These are phyloP conservation scores for Drosophila stalkeri DNA, from an alignment of 2,888 invertebrate genomes.

Conservation along the genomic window DNA sequence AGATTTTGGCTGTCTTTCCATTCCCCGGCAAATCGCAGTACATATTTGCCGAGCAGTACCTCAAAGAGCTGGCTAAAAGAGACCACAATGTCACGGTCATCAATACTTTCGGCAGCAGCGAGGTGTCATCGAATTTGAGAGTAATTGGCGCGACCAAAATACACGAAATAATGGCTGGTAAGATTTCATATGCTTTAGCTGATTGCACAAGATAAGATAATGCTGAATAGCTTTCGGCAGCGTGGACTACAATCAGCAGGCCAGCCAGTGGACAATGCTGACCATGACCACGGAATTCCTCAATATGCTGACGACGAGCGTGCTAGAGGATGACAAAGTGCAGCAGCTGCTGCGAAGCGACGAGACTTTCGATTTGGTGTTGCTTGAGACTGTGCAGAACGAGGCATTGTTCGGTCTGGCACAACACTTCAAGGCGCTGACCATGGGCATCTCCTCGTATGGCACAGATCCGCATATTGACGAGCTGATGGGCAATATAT, in stretches of 20 bases:
- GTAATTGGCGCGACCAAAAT: conserved; percentile 70
- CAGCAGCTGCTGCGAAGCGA: conserved; percentile 70
- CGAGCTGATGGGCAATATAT: conserved; percentile 77
- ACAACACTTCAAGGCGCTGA: conserved; percentile 75
- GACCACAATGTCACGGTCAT: conserved; percentile 84
- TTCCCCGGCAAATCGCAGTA: conserved; percentile 80
- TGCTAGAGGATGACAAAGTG: conserved; percentile 61
- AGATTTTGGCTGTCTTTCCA: conserved; percentile 73
- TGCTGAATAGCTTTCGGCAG: conserved; percentile 39
- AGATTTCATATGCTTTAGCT: background rate
- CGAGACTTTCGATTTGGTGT: conserved; percentile 80
- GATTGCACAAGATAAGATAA: conserved; percentile 3
- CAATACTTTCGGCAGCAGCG: conserved; percentile 74
- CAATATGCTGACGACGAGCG: conserved; percentile 47
- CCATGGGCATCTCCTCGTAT: conserved; percentile 76
- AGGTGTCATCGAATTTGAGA: conserved; percentile 71
- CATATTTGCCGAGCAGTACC: conserved; percentile 77
- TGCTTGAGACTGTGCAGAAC: conserved; percentile 81
- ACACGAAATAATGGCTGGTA: conserved; percentile 66
- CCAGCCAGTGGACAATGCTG: conserved; percentile 53
- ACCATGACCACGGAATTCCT: conserved; percentile 63
- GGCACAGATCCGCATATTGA: conserved; percentile 77
- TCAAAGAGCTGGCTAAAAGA: conserved; percentile 78
- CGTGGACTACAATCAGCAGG: conserved; percentile 34
- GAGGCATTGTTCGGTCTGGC: conserved; percentile 83